Evolutionary conservation across 2,888 invertebrate species (phyloP), one percentile per base, ranked within the genome.

Genomic region (Pyralis farinalis): DNA sequence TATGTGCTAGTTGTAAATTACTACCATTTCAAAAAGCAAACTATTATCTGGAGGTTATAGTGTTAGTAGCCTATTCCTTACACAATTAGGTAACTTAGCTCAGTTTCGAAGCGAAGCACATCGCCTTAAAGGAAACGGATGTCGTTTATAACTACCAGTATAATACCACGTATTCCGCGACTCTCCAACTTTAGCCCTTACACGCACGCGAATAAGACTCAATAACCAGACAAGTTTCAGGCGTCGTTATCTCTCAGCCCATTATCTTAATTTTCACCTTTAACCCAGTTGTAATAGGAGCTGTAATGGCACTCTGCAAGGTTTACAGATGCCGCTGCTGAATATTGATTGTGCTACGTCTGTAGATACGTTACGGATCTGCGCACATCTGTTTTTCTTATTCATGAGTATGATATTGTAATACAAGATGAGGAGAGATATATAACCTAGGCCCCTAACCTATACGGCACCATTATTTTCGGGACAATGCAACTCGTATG

Each of bases 41-140:
- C n/a, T n/a, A n/a, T n/a, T n/a, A n/a, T n/a, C n/a, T n/a, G n/a
- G n/a, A n/a, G n/a, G 16, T 16, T 16, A 16, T 2, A 2, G 16
- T 16, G 16, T 16, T 16, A 16, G 3, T 16, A 16, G 16, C 2
- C 16, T 16, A 16, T 16, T 16, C 16, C 16, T 16, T 3, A 16
- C 16, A 16, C 16, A 4, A 16, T 16, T 16, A 16, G 16, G 2
- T 16, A 16, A 16, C 16, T 16, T 16, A n/a, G n/a, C n/a, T n/a
- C n/a, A n/a, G n/a, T n/a, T n/a, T n/a, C 4, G 16, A 4, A 16
- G 4, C 16, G 25, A 43, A 40, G 29, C 29, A 42, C 49, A 46
- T 40, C 33, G 47, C 43, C 43, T 41, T 47, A 43, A 49, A 46
- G 71, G 71, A 72, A 72, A 55, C 63, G 72, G 71, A 71, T 66